Percentiles rank a stretch among this genome's conserved stretches.
Conservation (phyloP, 2,888 invertebrate genomes). For the Drosophila histrio region DNA sequence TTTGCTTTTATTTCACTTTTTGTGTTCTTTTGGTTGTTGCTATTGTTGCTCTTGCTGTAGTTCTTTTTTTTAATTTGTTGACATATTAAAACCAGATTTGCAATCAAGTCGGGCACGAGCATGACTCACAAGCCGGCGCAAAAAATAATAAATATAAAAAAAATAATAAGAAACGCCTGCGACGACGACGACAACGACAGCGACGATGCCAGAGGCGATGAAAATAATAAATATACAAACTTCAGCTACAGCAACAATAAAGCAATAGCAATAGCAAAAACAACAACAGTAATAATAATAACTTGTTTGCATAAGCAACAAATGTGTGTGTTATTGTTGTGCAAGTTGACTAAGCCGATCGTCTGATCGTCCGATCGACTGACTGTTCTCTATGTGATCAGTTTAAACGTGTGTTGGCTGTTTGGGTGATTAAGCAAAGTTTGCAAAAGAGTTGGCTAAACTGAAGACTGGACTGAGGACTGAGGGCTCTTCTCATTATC, state of each 20-base stretch:
- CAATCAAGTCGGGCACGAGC: conserved; percentile 68
- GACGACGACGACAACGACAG: conserved; percentile 24
- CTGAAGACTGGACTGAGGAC: not conserved
- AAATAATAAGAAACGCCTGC: conserved; percentile 68
- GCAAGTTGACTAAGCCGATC: conserved; percentile 42
- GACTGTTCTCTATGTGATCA: conserved; percentile 26
- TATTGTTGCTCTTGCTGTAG: not conserved
- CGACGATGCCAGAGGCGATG: conserved; percentile 26
- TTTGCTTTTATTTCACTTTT: conserved; percentile 32
- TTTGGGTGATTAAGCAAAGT: conserved; percentile 50
- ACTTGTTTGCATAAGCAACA: conserved; percentile 73
- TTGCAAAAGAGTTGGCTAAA: conserved; percentile 12
- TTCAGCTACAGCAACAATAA: conserved; percentile 19
- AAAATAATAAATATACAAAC: conserved; percentile 53
- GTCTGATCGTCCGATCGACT: not conserved
- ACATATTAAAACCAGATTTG: conserved; percentile 79
- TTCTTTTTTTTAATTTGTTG: conserved; percentile 58
- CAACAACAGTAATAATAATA: conserved; percentile 41
- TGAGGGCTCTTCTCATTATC: conserved; percentile 13
- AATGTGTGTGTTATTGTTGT: conserved; percentile 37
- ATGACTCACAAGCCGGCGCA: conserved; percentile 73
- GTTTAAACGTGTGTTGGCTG: conserved; percentile 8
- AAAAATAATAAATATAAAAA: conserved; percentile 53
- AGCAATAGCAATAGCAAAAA: conserved; percentile 13
- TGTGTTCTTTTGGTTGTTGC: conserved; percentile 2